Conservation (phyloP, 2,113 vertebrate species). For the Pogona vitticeps region DNA sequence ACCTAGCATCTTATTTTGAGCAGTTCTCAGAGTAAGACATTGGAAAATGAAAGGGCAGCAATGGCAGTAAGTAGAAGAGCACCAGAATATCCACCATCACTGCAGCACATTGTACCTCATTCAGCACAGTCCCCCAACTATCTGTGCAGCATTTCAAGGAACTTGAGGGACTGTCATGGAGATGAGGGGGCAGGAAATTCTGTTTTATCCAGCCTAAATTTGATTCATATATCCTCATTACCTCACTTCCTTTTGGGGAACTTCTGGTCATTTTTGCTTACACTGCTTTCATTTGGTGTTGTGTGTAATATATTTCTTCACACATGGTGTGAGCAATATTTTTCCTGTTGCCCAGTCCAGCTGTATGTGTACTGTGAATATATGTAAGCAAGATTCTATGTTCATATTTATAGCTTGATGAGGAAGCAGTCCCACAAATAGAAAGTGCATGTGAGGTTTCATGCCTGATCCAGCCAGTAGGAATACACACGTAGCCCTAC, state of each 20-base stretch:
- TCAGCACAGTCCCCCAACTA: not conserved
- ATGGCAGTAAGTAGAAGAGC: no score
- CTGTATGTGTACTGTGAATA: not conserved
- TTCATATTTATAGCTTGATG: not conserved
- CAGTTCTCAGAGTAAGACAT: no score
- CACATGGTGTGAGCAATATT: not conserved
- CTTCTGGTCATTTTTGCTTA: conserved; percentile 8
- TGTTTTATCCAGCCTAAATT: no score
- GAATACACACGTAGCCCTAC: not conserved
- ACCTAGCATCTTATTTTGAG: no score
- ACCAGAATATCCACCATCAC: no score
- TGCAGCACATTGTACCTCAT: no score
- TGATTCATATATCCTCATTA: not conserved
- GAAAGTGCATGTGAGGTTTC: not conserved
- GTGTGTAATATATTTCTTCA: not conserved
- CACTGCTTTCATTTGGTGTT: conserved; percentile 1
- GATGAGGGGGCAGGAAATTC: no score
- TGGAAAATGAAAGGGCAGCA: no score
- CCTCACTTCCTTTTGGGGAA: conserved; percentile 3
- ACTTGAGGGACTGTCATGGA: no score
- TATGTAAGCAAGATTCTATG: not conserved
- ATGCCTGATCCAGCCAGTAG: not conserved
- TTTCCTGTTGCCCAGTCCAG: not conserved
- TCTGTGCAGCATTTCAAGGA: not conserved
- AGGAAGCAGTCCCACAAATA: not conserved